These are phyloP conservation scores for Periphyllus acericola DNA, from an alignment of 2,888 invertebrate genomes.

Conservation along the genomic window DNA sequence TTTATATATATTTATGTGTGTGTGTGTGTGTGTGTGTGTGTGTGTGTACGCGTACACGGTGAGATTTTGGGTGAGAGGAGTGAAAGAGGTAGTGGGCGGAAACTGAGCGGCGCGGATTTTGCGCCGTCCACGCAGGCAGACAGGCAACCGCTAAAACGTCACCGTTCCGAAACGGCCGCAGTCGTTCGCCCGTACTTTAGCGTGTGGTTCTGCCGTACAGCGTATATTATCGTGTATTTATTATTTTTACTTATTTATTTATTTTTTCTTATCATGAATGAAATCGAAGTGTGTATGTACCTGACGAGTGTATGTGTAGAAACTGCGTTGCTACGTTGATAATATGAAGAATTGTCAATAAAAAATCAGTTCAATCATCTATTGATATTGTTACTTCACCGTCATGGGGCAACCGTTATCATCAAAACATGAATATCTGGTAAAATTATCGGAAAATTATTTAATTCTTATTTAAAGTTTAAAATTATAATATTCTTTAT, in stretches of 20 bases:
- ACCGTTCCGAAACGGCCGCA: constrained; percentile 49
- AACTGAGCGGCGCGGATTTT: constrained; percentile 57
- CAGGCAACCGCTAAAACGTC: constrained; percentile 62
- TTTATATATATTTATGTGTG: constrained; percentile 37
- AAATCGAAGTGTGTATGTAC: background rate
- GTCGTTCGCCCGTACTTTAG: constrained; percentile 53
- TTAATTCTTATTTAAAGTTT: background rate
- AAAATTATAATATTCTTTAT: background rate
- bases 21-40: too few relatives aligned
- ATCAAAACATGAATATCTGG: constrained; percentile 58
- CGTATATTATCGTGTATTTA: background rate
- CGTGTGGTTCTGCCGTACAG: constrained; percentile 29
- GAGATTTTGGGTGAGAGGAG: background rate
- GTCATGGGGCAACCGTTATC: constrained; percentile 56
- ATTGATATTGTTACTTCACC: background rate
- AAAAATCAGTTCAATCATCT: background rate
- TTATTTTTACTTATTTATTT: background rate
- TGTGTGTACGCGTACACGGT: background rate
- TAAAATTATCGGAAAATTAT: constrained; percentile 24
- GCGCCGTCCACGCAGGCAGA: constrained; percentile 60
- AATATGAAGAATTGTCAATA: background rate
- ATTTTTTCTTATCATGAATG: background rate
- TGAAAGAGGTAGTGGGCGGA: constrained; percentile 41
- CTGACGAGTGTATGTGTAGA: background rate
- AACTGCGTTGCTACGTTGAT: background rate